Evolutionary conservation across 2,113 vertebrate species (phyloP).

Genomic region (Halcyon senegalensis): DNA sequence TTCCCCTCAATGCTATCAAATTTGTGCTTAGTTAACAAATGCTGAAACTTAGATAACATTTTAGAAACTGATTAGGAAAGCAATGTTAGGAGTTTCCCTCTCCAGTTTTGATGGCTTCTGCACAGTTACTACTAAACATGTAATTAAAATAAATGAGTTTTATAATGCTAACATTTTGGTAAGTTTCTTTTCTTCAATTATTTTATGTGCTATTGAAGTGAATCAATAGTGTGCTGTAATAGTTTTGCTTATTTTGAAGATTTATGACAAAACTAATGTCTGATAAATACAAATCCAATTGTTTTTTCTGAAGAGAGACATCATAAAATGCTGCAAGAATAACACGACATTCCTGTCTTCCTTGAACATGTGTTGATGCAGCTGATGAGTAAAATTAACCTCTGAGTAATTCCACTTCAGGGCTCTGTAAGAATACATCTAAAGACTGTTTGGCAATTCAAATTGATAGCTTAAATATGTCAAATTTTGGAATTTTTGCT

Average conservation of each 20-base stretch:
- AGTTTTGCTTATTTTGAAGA: neutral
- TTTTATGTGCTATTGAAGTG: neutral
- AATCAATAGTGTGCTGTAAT: neutral
- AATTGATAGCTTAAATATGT: conserved; percentile 55
- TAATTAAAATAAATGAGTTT: conserved; percentile 15
- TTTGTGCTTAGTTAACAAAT: conserved; percentile 51
- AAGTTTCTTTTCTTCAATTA: neutral
- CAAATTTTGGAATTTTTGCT: conserved; percentile 52
- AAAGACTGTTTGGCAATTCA: conserved; percentile 51
- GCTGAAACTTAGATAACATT: conserved; percentile 46
- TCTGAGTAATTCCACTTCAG: conserved; percentile 29
- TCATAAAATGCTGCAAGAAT: neutral
- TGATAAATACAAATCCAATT: neutral
- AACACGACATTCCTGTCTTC: conserved; percentile 9
- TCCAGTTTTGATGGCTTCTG: neutral
- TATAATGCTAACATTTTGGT: neutral
- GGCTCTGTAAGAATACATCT: neutral
- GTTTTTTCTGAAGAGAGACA: neutral
- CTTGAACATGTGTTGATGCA: conserved; percentile 28
- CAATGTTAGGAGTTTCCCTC: conserved; percentile 2
- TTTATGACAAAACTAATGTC: neutral
- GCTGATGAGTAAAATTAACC: conserved; percentile 48
- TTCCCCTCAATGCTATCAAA: conserved; percentile 57
- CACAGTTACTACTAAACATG: neutral
- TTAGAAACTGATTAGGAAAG: conserved; percentile 41